Conservation (phyloP, 2,113 vertebrate genomes). For the Rhinopomastus cyanomelas region DNA sequence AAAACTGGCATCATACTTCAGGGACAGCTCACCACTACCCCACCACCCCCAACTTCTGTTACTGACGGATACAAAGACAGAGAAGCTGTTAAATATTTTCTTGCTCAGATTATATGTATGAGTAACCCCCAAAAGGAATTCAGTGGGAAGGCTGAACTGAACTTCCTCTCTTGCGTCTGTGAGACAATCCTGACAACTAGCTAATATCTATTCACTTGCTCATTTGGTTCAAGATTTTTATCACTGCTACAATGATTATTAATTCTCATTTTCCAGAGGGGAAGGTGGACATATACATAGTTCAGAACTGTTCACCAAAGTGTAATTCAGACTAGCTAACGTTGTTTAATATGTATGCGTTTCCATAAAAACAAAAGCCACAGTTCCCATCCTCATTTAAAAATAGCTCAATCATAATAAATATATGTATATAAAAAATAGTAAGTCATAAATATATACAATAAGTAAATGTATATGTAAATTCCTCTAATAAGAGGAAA, state of each 20-base stretch:
- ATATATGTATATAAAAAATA: no score
- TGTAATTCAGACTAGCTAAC: not conserved
- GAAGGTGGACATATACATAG: not conserved
- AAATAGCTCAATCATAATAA: not conserved
- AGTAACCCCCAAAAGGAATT: not conserved
- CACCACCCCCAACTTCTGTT: not conserved
- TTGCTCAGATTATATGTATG: not conserved
- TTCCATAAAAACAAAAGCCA: not conserved
- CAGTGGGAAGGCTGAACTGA: not conserved
- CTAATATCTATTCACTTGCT: not conserved
- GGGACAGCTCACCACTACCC: not conserved
- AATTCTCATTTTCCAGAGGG: not conserved
- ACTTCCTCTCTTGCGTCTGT: not conserved
- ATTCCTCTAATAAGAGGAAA: not conserved
- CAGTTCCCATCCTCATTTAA: not conserved
- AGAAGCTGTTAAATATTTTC: not conserved
- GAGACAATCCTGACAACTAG: not conserved
- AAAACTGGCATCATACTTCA: not conserved
- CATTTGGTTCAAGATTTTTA: not conserved
- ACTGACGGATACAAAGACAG: not conserved
- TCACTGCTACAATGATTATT: not conserved
- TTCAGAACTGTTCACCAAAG: not conserved
- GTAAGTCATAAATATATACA: no score
- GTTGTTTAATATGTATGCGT: not conserved
- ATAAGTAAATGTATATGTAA: not conserved